phyloP scores from a whole-genome alignment of 2,888 invertebrate species.

The Strigamia crassipes region DNA sequence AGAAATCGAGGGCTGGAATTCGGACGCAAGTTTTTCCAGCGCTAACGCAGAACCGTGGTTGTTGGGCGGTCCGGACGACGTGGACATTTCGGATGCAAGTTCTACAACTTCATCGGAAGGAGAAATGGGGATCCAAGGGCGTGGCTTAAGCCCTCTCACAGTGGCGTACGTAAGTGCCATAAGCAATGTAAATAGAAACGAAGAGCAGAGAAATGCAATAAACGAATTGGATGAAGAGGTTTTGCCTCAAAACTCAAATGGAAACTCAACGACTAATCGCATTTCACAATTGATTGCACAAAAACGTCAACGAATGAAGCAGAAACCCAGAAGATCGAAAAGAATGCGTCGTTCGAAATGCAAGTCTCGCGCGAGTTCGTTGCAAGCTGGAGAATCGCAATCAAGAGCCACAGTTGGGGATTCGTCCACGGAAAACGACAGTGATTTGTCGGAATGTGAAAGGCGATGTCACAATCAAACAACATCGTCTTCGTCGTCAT shows the following conservation, averaged over 20 bases:
- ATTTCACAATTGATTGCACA: conserved; percentile 75
- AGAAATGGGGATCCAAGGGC: conserved; percentile 7
- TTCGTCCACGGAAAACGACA: not conserved
- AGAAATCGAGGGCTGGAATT: conserved; percentile 75
- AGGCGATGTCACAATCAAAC: not conserved
- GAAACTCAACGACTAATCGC: not conserved
- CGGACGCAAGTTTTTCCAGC: conserved; percentile 54
- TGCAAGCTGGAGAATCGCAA: not conserved
- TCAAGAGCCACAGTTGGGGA: not conserved
- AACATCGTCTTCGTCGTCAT: not conserved
- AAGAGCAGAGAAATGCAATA: not conserved
- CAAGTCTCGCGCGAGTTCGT: not conserved
- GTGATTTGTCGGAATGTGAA: not conserved
- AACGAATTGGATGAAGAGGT: not conserved
- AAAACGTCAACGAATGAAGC: conserved; percentile 70
- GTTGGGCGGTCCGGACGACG: conserved; percentile 44
- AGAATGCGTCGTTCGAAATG: not conserved
- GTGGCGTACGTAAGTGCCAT: conserved; percentile 44
- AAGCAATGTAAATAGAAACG: conserved; percentile 21
- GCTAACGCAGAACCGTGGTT: conserved; percentile 48
- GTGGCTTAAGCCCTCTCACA: conserved; percentile 43
- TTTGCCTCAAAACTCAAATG: not conserved
- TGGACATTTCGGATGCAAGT: conserved; percentile 44
- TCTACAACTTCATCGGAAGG: conserved; percentile 43
- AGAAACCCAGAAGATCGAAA: conserved; percentile 61